Percentiles rank a stretch among this genome's conserved stretches.
Conservation (phyloP, 1,140 invertebrate genomes). For the Drosophila aff. region DNA sequence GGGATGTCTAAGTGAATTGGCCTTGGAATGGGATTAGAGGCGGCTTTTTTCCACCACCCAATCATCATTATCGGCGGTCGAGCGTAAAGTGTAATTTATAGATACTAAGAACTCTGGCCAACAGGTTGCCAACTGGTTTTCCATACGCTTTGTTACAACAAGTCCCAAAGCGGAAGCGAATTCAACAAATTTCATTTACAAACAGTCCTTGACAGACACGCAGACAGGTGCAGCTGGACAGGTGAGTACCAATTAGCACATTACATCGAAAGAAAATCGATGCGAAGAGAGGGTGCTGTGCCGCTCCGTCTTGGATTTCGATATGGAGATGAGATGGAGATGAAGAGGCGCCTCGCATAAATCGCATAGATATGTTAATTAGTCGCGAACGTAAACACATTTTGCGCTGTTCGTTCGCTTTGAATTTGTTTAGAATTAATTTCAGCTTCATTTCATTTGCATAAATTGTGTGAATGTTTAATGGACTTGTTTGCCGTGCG, state of each 20-base stretch:
- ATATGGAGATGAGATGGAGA: constrained; percentile 48
- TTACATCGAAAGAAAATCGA: constrained; percentile 54
- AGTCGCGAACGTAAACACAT: constrained; percentile 54
- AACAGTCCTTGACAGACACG: constrained; percentile 71
- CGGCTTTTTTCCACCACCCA: constrained; percentile 35
- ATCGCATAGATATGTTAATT: constrained; percentile 82
- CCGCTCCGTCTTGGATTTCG: constrained; percentile 23
- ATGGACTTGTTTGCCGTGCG: constrained; percentile 50
- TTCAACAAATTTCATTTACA: constrained; percentile 77
- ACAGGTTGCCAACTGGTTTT: constrained; percentile 66
- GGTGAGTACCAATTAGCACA: constrained; percentile 74
- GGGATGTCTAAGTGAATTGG: constrained; percentile 46
- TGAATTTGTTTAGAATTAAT: constrained; percentile 70
- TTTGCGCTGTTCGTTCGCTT: constrained; percentile 61
- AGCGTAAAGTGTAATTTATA: constrained; percentile 68
- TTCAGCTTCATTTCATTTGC: constrained; percentile 61
- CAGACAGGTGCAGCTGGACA: constrained; percentile 41
- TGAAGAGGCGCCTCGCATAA: constrained; percentile 74
- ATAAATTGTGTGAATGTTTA: constrained; percentile 63
- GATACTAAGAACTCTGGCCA: constrained; percentile 63
- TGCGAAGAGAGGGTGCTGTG: background rate
- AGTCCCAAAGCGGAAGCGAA: constrained; percentile 67
- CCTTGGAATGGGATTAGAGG: constrained; percentile 48
- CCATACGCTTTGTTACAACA: constrained; percentile 58
- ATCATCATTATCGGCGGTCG: constrained; percentile 41